Evolutionary conservation across 2,113 vertebrate genomes (phyloP).

Genomic region (Lepisosteus oculatus): DNA sequence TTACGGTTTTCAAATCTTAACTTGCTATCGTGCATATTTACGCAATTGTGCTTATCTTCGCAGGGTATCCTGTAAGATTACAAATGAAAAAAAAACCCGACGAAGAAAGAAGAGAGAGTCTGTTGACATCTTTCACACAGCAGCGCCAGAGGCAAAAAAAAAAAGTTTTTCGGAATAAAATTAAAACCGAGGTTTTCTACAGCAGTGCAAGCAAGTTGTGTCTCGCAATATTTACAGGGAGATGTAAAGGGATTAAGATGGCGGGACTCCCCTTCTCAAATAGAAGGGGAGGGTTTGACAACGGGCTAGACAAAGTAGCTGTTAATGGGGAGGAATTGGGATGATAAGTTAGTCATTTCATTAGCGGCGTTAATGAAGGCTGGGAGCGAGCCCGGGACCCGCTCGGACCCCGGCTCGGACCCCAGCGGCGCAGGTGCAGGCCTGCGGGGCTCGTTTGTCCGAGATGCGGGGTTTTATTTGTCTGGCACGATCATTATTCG

Average conservation of each 20-base stretch:
- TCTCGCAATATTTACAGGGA: constrained; percentile 74
- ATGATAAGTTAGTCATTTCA: constrained; percentile 67
- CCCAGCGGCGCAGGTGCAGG: neutral
- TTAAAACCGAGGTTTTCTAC: neutral
- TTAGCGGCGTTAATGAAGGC: constrained; percentile 56
- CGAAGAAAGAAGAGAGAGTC: no score
- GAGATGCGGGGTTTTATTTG: no score
- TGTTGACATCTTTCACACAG: no score
- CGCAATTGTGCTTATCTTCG: no score
- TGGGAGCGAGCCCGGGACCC: constrained; percentile 14
- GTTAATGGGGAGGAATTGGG: constrained; percentile 57
- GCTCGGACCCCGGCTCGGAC: no score
- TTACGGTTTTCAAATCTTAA: no score
- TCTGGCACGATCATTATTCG: no score
- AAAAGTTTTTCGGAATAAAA: constrained; percentile 1
- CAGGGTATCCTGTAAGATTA: no score
- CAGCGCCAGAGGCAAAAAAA: no score
- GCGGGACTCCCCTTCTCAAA: constrained; percentile 51
- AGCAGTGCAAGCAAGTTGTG: constrained; percentile 29
- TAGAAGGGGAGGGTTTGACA: constrained; percentile 43
- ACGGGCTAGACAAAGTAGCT: constrained; percentile 52
- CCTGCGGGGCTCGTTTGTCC: no score
- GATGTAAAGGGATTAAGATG: constrained; percentile 69
- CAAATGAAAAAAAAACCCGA: no score
- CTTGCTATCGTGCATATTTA: no score